phyloP scores from a whole-genome alignment of 2,888 invertebrate species.

The Melipona bicolor region DNA sequence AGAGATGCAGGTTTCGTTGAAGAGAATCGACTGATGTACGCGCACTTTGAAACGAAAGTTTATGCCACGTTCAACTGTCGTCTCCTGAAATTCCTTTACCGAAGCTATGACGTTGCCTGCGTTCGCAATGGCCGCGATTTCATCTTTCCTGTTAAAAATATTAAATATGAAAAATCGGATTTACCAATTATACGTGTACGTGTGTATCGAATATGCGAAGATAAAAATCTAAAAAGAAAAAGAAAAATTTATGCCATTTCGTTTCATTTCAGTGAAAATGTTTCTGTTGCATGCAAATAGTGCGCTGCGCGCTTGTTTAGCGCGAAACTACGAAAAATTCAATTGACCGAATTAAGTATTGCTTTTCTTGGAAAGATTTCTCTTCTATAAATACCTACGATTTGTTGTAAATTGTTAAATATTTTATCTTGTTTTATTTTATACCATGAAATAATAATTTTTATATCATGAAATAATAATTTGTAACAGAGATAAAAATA shows the following conservation, averaged over 20 bases:
- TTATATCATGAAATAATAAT: no score
- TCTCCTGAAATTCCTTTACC: constrained; percentile 55
- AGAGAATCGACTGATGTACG: constrained; percentile 21
- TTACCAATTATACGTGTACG: background rate
- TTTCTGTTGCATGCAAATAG: background rate
- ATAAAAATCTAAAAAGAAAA: background rate
- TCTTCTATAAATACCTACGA: background rate
- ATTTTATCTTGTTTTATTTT: background rate
- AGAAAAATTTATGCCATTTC: background rate
- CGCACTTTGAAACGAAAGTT: constrained; percentile 40
- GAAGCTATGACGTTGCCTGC: constrained; percentile 63
- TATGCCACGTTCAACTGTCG: constrained; percentile 58
- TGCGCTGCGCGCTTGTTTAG: background rate
- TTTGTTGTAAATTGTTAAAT: background rate
- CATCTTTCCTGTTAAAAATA: constrained; percentile 26
- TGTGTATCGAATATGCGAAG: background rate
- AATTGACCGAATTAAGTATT: background rate
- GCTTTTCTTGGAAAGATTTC: no score
- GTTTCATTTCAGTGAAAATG: background rate
- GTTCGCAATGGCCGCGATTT: constrained; percentile 66
- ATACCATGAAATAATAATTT: no score
- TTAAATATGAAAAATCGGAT: constrained; percentile 1
- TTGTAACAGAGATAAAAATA: background rate
- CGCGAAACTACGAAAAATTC: constrained; percentile 9
- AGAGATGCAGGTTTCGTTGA: constrained; percentile 33